Conservation (phyloP, 2,113 vertebrate genomes). For the Colius striatus region DNA sequence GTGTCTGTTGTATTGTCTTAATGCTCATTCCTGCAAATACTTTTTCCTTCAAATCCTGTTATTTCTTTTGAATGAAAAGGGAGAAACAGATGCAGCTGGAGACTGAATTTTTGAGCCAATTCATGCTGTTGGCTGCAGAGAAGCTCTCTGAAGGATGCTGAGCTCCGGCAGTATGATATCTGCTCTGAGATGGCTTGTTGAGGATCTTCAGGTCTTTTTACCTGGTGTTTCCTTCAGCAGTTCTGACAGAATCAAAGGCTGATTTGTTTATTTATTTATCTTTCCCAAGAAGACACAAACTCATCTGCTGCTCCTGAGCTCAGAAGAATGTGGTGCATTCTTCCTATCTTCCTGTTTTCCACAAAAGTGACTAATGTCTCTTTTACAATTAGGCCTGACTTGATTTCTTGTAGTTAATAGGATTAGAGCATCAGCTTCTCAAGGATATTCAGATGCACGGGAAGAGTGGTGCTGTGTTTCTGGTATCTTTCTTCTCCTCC, state of each 20-base stretch:
- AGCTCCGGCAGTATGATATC: neutral
- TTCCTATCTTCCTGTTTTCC: slow-evolving; percentile 40
- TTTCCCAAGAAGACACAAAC: neutral
- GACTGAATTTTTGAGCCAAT: neutral
- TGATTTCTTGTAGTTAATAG: slow-evolving; percentile 75
- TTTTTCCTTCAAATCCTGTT: neutral
- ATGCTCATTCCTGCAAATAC: neutral
- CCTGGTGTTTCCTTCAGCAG: neutral
- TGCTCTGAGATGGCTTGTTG: neutral
- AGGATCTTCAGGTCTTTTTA: neutral
- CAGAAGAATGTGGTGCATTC: neutral
- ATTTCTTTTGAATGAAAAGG: neutral
- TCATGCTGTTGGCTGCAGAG: neutral
- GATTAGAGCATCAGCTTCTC: slow-evolving; percentile 75
- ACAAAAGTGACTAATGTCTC: slow-evolving; percentile 29
- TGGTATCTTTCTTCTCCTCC: slow-evolving; percentile 67
- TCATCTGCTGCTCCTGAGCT: neutral
- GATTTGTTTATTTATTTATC: neutral
- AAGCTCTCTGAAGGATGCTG: neutral
- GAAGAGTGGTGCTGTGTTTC: slow-evolving; percentile 52
- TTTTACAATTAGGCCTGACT: slow-evolving; percentile 52
- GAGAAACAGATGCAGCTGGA: neutral
- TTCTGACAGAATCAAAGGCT: slow-evolving; percentile 30
- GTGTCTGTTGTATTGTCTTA: neutral
- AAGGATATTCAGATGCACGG: slow-evolving; percentile 67